phyloP scores from a whole-genome alignment of 2,797 vertebrate species.

The Takifugu rubripes region DNA sequence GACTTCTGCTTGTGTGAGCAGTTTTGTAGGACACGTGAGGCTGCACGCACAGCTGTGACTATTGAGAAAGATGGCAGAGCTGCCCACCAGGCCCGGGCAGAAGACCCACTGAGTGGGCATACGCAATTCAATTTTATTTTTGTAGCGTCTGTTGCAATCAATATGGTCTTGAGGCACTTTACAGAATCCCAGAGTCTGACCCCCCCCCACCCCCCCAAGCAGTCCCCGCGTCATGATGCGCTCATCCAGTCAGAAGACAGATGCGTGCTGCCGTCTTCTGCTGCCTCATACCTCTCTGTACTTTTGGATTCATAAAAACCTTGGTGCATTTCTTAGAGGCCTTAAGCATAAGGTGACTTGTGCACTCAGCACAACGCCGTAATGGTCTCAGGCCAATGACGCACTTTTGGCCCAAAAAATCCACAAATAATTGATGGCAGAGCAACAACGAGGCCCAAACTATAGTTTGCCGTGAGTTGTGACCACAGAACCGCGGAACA shows the following conservation, averaged over 20 bases:
- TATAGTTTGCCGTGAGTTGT: slow-evolving; percentile 28
- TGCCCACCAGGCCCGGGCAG: too few species aligned
- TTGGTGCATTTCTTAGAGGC: slow-evolving; percentile 32
- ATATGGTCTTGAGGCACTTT: too few species aligned
- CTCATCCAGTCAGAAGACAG: slow-evolving; percentile 5
- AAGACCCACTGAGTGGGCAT: too few species aligned
- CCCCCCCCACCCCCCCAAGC: slow-evolving; percentile 8
- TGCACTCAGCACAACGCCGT: slow-evolving; percentile 48
- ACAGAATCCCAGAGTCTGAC: too few species aligned
- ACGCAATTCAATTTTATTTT: too few species aligned
- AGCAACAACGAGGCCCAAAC: slow-evolving; percentile 20
- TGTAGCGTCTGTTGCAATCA: too few species aligned
- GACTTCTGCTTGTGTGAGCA: slow-evolving; percentile 49
- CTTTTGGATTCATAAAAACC: slow-evolving; percentile 31
- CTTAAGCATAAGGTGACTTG: slow-evolving; percentile 45
- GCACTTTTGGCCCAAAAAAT: slow-evolving; percentile 12
- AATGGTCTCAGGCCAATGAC: slow-evolving; percentile 31
- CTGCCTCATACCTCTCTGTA: slow-evolving; percentile 9
- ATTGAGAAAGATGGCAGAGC: slow-evolving; percentile 32
- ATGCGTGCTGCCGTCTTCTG: slow-evolving; percentile 8
- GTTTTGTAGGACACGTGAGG: slow-evolving; percentile 35
- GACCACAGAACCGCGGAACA: too few species aligned
- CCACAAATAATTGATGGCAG: slow-evolving; percentile 57
- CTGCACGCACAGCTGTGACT: slow-evolving; percentile 45
- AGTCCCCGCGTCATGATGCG: slow-evolving; percentile 27